phyloP scores from a whole-genome alignment of 2,113 vertebrate genomes.

The Tonatia bakeri region DNA sequence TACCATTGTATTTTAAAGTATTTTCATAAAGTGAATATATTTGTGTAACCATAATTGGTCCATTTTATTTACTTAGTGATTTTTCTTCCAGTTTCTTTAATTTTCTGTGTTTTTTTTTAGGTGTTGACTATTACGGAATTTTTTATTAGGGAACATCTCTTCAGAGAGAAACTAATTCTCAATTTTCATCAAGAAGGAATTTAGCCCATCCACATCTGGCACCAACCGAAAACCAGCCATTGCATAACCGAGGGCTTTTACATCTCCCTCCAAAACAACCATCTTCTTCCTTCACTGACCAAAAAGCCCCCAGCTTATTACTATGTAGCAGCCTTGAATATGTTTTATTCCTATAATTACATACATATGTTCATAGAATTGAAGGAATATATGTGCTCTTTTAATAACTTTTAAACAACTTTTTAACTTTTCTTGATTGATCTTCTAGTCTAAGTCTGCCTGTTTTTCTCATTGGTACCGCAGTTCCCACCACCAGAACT shows the following conservation, averaged over 20 bases:
- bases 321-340: background rate
- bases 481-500: background rate
- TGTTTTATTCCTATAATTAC: background rate
- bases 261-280: background rate
- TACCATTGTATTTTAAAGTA: background rate
- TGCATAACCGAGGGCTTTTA: background rate
- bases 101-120: conserved; percentile 32
- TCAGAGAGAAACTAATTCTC: background rate
- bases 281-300: background rate
- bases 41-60: background rate
- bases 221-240: background rate
- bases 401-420: background rate
- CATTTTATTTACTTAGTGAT: background rate
- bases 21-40: background rate
- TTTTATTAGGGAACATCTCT: conserved; percentile 26
- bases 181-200: conserved; percentile 23
- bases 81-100: background rate
- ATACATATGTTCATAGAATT: background rate
- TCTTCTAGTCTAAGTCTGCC: background rate
- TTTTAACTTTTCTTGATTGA: background rate
- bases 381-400: background rate
- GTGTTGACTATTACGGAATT: background rate
- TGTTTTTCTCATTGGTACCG: background rate
- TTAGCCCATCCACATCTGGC: background rate
- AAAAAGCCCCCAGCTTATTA: background rate